A percentile compares a stretch with the other conserved stretches of the same genome.
Evolutionary conservation across 1,140 invertebrate species (phyloP).

Genomic region (Caenorhabditis elegans): WBcel235 BX284606.5:7517501-7518000

Average conservation of each 20-base stretch:
- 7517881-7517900: not conserved
- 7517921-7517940: not conserved
- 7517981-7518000: slow-evolving; percentile 9
- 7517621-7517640: slow-evolving; percentile 1
- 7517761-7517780: not conserved
- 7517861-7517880: slow-evolving; percentile 10
- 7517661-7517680: not conserved
- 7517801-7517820: not conserved
- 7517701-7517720: not conserved
- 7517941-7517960: slow-evolving; percentile 9
- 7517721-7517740: not conserved
- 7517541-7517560: slow-evolving; percentile 61
- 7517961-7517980: not conserved
- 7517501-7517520: slow-evolving; percentile 63
- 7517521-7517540: slow-evolving; percentile 63
- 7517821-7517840: not conserved
- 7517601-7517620: not conserved
- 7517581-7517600: slow-evolving; percentile 32
- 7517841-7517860: not conserved
- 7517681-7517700: slow-evolving; percentile 21
- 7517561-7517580: slow-evolving; percentile 51
- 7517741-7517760: not conserved
- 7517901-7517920: slow-evolving; percentile 2
- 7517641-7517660: not conserved
- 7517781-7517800: not conserved